Base-by-base conservation (phyloP, 2,888 invertebrate genomes). In the Galerucella pusilla region DNA sequence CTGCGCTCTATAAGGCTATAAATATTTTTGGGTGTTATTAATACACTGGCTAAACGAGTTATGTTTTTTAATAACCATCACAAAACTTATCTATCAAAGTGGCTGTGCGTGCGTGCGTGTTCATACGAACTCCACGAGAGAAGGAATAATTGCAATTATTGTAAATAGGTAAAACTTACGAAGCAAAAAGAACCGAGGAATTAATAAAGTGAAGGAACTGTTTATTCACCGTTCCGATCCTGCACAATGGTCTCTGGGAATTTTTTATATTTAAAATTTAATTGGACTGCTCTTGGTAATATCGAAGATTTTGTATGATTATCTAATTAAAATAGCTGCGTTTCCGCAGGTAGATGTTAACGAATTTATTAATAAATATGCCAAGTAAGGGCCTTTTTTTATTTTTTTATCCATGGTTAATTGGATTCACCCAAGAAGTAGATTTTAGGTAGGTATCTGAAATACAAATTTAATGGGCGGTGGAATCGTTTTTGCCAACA, bases 251-350 rank as follows among this genome's bases (percentile, higher is more conserved):
- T 63, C 9, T 20, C 57, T 57, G 57, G 20, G 63, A 35, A 63
- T 63, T 63, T 63, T 63, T 61, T 42, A 57, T 57, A 57, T 42
- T 63, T 9, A 16, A n/a, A 63, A 63, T 42, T 42, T 63, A 63
- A 63, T 63, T 63, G 35, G 63, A n/a, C 5, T 14, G n/a, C 42
- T 63, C 42, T 42, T 63, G n/a, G 63, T 42, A 63, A 63, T 28
- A 63, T 63, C 63, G 63, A 42, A 14, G 35, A 63, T 63, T 63
- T 63, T 42, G 42, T 63, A 60, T 60, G 6, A 63, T 63, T 63
- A 63, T 63, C 63, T 63, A 63, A 63, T 63, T 63, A 63, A 63
- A 63, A 63, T 14, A 20, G 35, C 63, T 63, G n/a, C 63, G 63
- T 63, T 63, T 63, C 42, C 42, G 63, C 63, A 63, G 63, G 63